Conservation (phyloP, 2,888 invertebrate species). For the Eurois occulta region DNA sequence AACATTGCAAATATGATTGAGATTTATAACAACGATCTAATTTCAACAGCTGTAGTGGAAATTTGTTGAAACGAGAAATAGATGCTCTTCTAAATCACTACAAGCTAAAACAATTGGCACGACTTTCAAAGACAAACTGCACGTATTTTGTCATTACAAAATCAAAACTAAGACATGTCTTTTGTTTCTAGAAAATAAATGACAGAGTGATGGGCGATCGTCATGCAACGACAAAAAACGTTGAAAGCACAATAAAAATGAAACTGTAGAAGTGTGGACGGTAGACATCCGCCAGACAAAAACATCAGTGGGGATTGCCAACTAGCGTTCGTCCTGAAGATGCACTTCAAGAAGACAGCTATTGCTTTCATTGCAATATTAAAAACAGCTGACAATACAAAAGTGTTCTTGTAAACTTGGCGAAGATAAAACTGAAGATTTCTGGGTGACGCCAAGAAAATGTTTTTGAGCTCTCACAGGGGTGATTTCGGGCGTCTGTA, state of each 20-base stretch:
- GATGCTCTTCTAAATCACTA: slow-evolving; percentile 21
- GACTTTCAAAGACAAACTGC: slow-evolving; percentile 41
- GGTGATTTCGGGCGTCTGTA: slow-evolving; percentile 35
- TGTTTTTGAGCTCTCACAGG: slow-evolving; percentile 37
- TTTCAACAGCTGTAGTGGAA: slow-evolving; percentile 23
- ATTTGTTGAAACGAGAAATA: slow-evolving; percentile 14
- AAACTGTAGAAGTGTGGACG: slow-evolving; percentile 23
- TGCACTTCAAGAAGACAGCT: slow-evolving; percentile 36
- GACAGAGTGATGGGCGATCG: slow-evolving; percentile 47
- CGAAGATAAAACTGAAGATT: slow-evolving; percentile 16
- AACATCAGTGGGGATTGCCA: slow-evolving; percentile 67
- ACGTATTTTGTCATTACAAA: slow-evolving; percentile 39
- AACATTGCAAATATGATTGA: slow-evolving; percentile 14
- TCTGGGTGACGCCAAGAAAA: slow-evolving; percentile 39
- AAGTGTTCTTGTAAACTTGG: slow-evolving; percentile 27
- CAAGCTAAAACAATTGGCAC: slow-evolving; percentile 45
- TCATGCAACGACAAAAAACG: slow-evolving; percentile 39
- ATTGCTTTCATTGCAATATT: slow-evolving; percentile 22
- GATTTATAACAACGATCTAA: slow-evolving; percentile 33
- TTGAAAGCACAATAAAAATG: slow-evolving; percentile 58
- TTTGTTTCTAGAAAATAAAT: slow-evolving; percentile 48
- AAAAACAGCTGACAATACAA: slow-evolving; percentile 13
- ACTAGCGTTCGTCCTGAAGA: slow-evolving; percentile 41
- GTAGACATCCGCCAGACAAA: slow-evolving; percentile 75
- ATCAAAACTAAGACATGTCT: slow-evolving; percentile 40